Percentiles rank a stretch among this genome's conserved stretches.
Conservation (phyloP, 2,888 invertebrate genomes). For the Trissonchulus sp. region DNA sequence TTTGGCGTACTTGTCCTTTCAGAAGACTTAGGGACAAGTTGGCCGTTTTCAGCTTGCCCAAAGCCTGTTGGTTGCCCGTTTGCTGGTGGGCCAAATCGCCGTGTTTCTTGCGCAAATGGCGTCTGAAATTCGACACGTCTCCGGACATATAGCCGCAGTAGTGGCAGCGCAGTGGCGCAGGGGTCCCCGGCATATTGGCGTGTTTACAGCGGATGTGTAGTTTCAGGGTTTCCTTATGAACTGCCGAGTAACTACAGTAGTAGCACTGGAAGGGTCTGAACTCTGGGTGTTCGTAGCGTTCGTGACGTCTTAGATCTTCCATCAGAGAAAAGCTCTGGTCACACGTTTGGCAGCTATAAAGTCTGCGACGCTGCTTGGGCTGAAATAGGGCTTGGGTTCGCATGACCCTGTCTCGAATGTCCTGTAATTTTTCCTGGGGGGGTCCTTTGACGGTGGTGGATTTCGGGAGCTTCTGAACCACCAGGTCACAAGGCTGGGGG, state of each 20-base stretch:
- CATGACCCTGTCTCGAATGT: no score
- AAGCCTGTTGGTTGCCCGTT: no score
- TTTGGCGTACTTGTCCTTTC: no score
- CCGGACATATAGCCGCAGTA: background rate
- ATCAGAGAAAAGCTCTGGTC: background rate
- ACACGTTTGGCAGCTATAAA: background rate
- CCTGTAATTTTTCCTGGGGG: no score
- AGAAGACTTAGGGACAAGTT: no score
- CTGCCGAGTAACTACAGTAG: background rate
- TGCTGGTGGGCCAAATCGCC: background rate
- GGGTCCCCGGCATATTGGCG: background rate
- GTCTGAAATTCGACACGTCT: background rate
- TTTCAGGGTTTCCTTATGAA: constrained; percentile 4
- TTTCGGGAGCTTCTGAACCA: no score
- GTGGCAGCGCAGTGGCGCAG: background rate
- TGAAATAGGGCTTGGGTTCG: background rate
- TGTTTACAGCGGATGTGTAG: background rate
- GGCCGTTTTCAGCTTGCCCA: no score
- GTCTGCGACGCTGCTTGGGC: background rate
- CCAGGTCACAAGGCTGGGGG: no score
- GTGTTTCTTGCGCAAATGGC: background rate
- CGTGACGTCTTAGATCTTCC: background rate
- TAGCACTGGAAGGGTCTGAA: background rate
- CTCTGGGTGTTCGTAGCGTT: background rate
- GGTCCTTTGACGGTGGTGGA: no score